Evolutionary conservation across 2,797 vertebrate species (phyloP), one percentile per base, ranked within the genome.

Genomic region (Gobio occitaniae): DNA sequence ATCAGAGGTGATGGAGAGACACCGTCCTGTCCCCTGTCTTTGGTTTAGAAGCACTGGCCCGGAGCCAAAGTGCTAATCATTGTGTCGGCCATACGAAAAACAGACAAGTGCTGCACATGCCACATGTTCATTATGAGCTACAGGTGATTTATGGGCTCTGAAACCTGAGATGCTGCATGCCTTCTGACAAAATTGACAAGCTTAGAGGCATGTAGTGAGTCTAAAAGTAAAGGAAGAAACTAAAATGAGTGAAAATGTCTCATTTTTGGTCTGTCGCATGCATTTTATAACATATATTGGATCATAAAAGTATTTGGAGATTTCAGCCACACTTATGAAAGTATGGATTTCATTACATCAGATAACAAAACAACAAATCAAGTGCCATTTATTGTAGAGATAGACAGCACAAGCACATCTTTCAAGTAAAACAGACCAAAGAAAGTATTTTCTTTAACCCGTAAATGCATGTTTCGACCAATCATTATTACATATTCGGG

Each of bases 141-240:
- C 61, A 78, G 82, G 66, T 74, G 52, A 63, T 70, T 70, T 66
- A 87, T 86, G 69, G 41, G 32, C 63, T 21, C 63, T 80, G 76
- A 84, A 89, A 87, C 78, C 84, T 83, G 80, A 83, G 25, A 74
- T 83, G 25, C 12, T 52, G 70, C 63, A 21, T 86, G 56, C 83
- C 32, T 72, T 56, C 61, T 76, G 80, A 83, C 85, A 78, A 65
- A 21, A 87, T 9, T 83, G 82, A 78, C 65, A 63, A 13, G 19
- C 52, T 15, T 41, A 61, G 63, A 78, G 74, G 54, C 52, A 54
- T 61, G 13, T 52, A 61, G 32, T 9, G 11, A 72, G 25, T 71
- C 38, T 82, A 65, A 74, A 38, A 50, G 3, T 61, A 15, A 54
- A 44, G 3, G 8, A 38, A n/a, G 6, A 25, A 29, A 36, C 29